A percentile compares a stretch with the other conserved stretches of the same genome.
Evolutionary conservation across 2,888 invertebrate genomes (phyloP).

Genomic region (Geotrupes spiniger): DNA sequence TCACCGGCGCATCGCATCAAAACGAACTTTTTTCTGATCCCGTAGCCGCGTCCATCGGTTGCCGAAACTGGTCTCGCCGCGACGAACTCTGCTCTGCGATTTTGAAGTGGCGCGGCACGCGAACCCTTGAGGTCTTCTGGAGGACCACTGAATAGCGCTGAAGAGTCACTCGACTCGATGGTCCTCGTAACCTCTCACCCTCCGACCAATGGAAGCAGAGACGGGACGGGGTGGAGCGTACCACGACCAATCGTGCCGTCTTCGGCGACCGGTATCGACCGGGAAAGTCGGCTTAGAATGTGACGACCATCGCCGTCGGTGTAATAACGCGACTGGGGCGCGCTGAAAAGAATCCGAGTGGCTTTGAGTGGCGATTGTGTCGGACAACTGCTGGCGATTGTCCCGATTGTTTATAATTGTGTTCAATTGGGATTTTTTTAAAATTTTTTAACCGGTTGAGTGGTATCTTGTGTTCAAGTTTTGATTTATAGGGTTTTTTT

Average conservation of each 20-base stretch:
- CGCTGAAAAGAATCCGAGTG: constrained; percentile 13
- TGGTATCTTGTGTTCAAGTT: constrained; percentile 4
- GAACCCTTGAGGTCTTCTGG: constrained; percentile 48
- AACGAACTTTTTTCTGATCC: constrained; percentile 1
- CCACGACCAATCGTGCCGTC: constrained; percentile 39
- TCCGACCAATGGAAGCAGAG: constrained; percentile 39
- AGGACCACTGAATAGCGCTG: constrained; percentile 50
- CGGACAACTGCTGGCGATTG: constrained; percentile 19
- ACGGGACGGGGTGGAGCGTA: constrained; percentile 40
- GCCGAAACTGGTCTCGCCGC: constrained; percentile 4
- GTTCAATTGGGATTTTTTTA: constrained; percentile 15
- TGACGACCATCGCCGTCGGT: constrained; percentile 21
- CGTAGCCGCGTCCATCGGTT: neutral
- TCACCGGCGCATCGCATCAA: neutral
- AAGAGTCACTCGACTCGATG: constrained; percentile 50
- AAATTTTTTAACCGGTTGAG: constrained; percentile 15
- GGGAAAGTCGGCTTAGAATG: constrained; percentile 30
- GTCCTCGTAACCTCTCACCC: constrained; percentile 44
- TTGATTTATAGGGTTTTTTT: constrained; percentile 3
- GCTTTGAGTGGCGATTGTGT: constrained; percentile 23
- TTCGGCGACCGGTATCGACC: constrained; percentile 30
- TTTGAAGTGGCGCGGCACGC: constrained; percentile 48
- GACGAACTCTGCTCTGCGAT: constrained; percentile 21
- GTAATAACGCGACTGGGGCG: constrained; percentile 13
- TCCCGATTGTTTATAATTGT: constrained; percentile 14